A percentile compares a stretch with the other conserved stretches of the same genome.
Evolutionary conservation across 2,888 invertebrate species (phyloP).

Genomic region (Chalcis sispes): DNA sequence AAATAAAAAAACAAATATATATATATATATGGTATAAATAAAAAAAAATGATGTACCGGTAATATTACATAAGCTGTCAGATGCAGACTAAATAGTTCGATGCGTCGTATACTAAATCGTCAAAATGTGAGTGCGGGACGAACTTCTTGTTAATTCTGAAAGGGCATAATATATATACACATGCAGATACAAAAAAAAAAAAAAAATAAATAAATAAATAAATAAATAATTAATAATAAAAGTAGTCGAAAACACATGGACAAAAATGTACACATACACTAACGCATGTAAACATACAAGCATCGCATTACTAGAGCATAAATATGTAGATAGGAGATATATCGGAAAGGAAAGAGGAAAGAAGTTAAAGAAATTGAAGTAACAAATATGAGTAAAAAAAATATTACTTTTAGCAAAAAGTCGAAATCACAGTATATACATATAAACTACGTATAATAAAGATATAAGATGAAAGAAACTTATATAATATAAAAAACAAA

Average conservation of each 20-base stretch:
- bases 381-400: neutral
- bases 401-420: constrained; percentile 14
- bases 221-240: no score
- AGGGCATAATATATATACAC: constrained; percentile 14
- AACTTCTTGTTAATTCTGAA: no score
- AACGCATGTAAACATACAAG: neutral
- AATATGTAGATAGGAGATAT: constrained; percentile 27
- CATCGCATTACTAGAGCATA: constrained; percentile 14
- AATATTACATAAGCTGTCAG: constrained; percentile 32
- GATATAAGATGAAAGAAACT: neutral
- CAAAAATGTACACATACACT: neutral
- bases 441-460: constrained; percentile 34
- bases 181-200: neutral
- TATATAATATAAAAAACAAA: constrained; percentile 20
- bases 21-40: constrained; percentile 5
- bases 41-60: constrained; percentile 23
- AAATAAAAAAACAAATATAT: neutral
- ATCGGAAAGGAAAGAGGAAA: neutral
- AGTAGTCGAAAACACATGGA: neutral
- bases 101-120: constrained; percentile 28
- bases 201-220: no score
- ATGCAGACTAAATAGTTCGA: constrained; percentile 31
- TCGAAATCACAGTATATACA: constrained; percentile 30
- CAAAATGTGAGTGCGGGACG: constrained; percentile 13
- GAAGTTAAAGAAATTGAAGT: neutral